Conservation (phyloP, 35 echinoderm and acorn worm species). For the Diadema setosum region DNA sequence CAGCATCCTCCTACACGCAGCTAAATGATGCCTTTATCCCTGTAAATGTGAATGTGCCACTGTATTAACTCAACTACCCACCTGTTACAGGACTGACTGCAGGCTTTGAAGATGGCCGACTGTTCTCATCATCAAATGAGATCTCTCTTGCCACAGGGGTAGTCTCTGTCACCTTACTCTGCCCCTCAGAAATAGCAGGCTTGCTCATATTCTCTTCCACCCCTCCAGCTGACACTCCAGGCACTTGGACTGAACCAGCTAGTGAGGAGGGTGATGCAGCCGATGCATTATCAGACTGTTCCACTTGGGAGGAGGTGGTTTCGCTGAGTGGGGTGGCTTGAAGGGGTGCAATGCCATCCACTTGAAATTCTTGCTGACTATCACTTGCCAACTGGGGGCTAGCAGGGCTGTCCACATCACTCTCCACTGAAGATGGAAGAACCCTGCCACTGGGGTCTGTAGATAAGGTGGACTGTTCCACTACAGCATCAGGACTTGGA, state of each 20-base stretch:
- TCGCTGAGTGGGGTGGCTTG: background rate
- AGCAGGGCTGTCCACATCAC: background rate
- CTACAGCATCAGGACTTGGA: too few species aligned
- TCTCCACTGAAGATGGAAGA: background rate
- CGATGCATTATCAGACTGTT: background rate
- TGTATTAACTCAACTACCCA: background rate
- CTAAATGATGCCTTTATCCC: too few species aligned
- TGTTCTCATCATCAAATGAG: slow-evolving; percentile 24
- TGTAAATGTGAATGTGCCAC: too few species aligned
- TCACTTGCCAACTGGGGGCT: background rate
- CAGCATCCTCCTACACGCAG: too few species aligned
- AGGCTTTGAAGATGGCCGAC: background rate
- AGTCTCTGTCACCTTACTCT: background rate
- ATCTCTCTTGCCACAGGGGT: slow-evolving; percentile 23
- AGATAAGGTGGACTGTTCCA: background rate
- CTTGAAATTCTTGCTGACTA: slow-evolving; percentile 5
- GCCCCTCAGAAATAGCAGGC: background rate
- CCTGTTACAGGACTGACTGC: slow-evolving; percentile 61
- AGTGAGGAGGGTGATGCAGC: background rate
- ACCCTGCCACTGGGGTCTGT: background rate
- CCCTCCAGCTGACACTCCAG: background rate
- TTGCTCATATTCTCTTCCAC: background rate
- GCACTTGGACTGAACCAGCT: background rate
- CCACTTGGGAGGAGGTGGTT: background rate
- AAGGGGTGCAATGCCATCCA: slow-evolving; percentile 20